Base-by-base conservation (phyloP, 2,113 vertebrate genomes). In the Sprattus sprattus region DNA sequence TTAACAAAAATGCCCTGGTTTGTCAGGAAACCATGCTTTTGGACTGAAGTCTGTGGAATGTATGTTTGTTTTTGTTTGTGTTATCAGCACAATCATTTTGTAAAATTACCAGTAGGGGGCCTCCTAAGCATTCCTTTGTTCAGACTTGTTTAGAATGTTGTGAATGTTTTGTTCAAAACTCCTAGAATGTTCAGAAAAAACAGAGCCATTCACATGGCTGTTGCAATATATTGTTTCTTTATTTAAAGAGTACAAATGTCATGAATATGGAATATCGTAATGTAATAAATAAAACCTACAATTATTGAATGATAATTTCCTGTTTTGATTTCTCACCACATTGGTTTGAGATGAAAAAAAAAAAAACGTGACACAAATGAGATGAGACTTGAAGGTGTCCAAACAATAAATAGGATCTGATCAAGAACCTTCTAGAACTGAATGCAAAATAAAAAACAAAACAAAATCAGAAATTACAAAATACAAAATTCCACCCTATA, bases 231-330 rank as follows among this genome's bases (percentile, higher is more conserved):
- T n/a, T 64, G 82, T 32, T 86, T 90, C 88, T 95, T 94, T 95
- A 94, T 94, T 95, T 91, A 47, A 90, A 91, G 84, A 91, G 88
- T 93, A 94, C 91, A 94, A 94, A 94, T 91, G 88, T 89, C 82
- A 91, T 92, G 91, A 88, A 92, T 90, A 93, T 89, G 85, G 89
- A 89, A 85, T 82, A 87, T 67, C 57, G 82, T 90, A 88, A 88
- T 85, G 82, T 89, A 90, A 90, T 92, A 91, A 93, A 94, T 91
- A 92, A 91, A 88, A 88, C 85, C 90, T 90, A 91, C 86, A 91
- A 92, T 89, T 87, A 89, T 86, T 81, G 85, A 91, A 89, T 92
- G 89, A 91, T 90, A 78, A 86, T 57, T 81, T 84, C 82, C 87
- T 54, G 45, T 22, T 84, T 89, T 28, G 52, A 88, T 85, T 87